phyloP scores from a whole-genome alignment of 2,888 invertebrate genomes.

The Stenodera caucasica region DNA sequence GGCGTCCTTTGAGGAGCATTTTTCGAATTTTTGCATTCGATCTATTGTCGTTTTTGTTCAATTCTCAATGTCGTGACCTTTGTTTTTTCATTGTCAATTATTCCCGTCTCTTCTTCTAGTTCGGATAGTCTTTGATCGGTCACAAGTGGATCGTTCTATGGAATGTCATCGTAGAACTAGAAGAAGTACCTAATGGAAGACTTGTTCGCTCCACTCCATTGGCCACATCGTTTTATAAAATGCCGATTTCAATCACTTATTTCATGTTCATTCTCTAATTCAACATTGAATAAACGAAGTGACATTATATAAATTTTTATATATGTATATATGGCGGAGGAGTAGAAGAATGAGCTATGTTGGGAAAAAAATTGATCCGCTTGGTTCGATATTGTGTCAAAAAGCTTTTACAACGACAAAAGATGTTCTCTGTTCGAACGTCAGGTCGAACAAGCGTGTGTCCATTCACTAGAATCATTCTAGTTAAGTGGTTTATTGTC shows the following conservation, averaged over 20 bases:
- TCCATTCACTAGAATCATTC: constrained; percentile 55
- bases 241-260: constrained; percentile 48
- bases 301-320: constrained; percentile 40
- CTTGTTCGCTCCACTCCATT: constrained; percentile 40
- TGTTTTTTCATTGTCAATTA: neutral
- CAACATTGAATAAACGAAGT: constrained; percentile 40
- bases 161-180: constrained; percentile 36
- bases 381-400: constrained; percentile 54
- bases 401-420: constrained; percentile 58
- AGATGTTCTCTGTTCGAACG: constrained; percentile 50
- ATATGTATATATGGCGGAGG: neutral
- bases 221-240: constrained; percentile 36
- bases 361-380: constrained; percentile 33
- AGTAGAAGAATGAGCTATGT: constrained; percentile 7
- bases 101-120: constrained; percentile 10
- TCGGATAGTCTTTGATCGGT: constrained; percentile 9
- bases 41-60: no score
- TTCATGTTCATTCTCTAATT: constrained; percentile 42
- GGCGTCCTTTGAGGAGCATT: neutral
- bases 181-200: constrained; percentile 29
- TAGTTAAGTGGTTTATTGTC: constrained; percentile 58
- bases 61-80: neutral
- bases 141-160: constrained; percentile 38
- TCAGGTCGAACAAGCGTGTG: constrained; percentile 54
- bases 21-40: neutral